A percentile compares a stretch with the other conserved stretches of the same genome.
These are phyloP conservation scores for Aurelia aurita DNA, from an alignment of 30 jellyfish, hydroid and myxozoan genomes.

Conservation along the genomic window DNA sequence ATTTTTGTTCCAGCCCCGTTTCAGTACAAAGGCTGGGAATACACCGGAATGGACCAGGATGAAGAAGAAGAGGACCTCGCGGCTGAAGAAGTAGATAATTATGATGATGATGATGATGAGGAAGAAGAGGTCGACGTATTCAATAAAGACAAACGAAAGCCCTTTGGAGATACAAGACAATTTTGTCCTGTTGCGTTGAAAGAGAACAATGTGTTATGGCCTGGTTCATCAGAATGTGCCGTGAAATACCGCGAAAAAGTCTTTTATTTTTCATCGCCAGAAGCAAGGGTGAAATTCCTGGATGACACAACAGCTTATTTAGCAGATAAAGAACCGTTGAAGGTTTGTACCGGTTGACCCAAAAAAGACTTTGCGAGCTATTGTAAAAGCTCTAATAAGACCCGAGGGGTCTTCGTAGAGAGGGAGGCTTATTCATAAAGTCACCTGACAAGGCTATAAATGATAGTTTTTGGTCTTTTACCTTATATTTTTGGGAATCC, in stretches of 20 bases:
- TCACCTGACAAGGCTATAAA: no score
- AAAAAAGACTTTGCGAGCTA: no score
- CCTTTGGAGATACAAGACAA: constrained; percentile 93
- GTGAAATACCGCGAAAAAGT: constrained; percentile 94
- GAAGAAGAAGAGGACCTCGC: constrained; percentile 97
- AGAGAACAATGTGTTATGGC: constrained; percentile 89
- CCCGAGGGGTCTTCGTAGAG: no score
- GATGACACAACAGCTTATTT: constrained; percentile 77
- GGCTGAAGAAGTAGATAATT: constrained; percentile 69
- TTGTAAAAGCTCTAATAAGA: no score
- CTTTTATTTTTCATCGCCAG: constrained; percentile 84
- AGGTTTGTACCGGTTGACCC: constrained; percentile 54
- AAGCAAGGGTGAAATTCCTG: constrained; percentile 80
- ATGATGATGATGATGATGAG: constrained; percentile 66
- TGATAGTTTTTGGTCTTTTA: no score
- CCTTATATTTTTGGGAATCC: no score
- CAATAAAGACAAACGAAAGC: constrained; percentile 79
- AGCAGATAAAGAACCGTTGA: constrained; percentile 83
- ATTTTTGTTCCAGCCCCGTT: constrained; percentile 38
- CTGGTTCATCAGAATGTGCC: constrained; percentile 95
- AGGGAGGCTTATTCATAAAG: no score
- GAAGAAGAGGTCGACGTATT: constrained; percentile 71
- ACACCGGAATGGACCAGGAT: constrained; percentile 98
- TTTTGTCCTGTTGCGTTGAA: constrained; percentile 92
- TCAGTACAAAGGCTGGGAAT: constrained; percentile 95